Conservation (phyloP, 2,797 vertebrate genomes). For the Babyrousa celebensis region DNA sequence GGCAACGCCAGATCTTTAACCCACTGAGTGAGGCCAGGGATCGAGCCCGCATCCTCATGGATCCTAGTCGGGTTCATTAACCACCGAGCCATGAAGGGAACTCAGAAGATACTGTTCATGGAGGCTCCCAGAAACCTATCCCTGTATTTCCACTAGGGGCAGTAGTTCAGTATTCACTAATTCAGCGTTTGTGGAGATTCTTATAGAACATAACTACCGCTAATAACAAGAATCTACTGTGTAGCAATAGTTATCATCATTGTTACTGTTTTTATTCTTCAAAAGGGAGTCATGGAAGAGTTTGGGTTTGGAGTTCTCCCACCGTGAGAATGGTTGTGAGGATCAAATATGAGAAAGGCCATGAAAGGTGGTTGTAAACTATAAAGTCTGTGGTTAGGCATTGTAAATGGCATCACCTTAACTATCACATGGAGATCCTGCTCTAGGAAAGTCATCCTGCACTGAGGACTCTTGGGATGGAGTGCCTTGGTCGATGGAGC, state of each 20-base stretch:
- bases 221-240: neutral
- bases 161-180: neutral
- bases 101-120: neutral
- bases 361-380: neutral
- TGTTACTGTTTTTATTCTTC: neutral
- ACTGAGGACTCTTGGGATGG: neutral
- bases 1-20: too few relatives aligned
- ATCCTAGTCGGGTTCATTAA: too few relatives aligned
- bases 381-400: accelerated
- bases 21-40: too few relatives aligned
- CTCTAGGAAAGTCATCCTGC: neutral
- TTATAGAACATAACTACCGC: neutral
- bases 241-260: neutral
- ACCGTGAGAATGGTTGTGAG: neutral
- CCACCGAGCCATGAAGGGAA: too few relatives aligned
- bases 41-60: too few relatives aligned
- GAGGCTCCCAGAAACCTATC: neutral
- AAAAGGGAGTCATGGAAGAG: neutral
- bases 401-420: neutral
- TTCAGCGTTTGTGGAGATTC: neutral
- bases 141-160: neutral
- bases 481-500: neutral
- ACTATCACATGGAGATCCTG: neutral
- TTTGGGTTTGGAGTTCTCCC: neutral
- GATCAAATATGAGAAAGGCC: neutral